Evolutionary conservation across 2,797 vertebrate species (phyloP).

Genomic region (Microctenopoma lineatum): DNA sequence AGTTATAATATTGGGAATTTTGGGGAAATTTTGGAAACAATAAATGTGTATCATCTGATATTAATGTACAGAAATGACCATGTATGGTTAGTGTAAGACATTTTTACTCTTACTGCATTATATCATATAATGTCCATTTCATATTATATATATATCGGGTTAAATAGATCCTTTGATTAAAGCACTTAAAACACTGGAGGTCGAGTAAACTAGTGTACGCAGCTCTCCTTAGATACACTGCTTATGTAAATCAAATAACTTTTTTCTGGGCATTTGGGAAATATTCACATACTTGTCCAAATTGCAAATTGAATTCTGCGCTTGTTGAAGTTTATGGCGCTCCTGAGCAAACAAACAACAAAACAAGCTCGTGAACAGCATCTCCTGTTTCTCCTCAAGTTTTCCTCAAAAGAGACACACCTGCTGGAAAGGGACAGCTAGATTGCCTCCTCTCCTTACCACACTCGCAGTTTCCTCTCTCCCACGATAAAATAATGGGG

Average conservation of each 20-base stretch:
- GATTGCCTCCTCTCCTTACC: slow-evolving; percentile 2
- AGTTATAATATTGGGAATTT: not conserved
- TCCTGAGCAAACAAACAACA: slow-evolving; percentile 22
- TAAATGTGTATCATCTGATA: slow-evolving; percentile 1
- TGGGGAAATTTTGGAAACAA: not conserved
- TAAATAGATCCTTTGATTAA: not conserved
- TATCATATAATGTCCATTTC: not conserved
- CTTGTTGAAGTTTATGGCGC: slow-evolving; percentile 24
- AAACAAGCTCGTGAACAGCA: slow-evolving; percentile 9
- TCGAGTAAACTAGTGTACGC: not conserved
- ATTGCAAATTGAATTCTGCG: slow-evolving; percentile 29
- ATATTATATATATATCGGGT: not conserved
- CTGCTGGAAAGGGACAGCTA: slow-evolving; percentile 32
- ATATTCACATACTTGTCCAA: slow-evolving; percentile 36
- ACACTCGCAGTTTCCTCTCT: slow-evolving; percentile 76
- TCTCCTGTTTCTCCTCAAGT: slow-evolving; percentile 9
- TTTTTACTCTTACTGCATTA: not conserved
- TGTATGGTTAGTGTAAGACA: not conserved
- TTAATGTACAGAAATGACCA: not conserved
- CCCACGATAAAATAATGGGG: slow-evolving; percentile 81
- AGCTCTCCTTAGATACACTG: not conserved
- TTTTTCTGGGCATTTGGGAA: slow-evolving; percentile 17
- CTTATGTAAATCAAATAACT: slow-evolving; percentile 18
- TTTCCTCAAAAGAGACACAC: slow-evolving; percentile 34
- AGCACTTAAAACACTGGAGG: not conserved